phyloP scores from a whole-genome alignment of 2,797 vertebrate genomes.

The Oreonectes daqikongensis region DNA sequence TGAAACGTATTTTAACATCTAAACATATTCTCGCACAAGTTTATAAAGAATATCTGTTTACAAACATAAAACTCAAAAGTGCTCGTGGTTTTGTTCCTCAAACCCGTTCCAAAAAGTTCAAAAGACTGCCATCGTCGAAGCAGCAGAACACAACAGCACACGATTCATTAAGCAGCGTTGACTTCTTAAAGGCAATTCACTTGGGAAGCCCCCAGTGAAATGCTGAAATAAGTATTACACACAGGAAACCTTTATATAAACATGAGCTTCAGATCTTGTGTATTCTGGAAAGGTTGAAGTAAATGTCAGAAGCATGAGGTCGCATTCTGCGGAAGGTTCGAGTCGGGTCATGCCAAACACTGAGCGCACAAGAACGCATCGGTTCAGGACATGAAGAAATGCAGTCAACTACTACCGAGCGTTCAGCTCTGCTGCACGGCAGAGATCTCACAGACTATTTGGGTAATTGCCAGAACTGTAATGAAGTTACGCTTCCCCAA shows the following conservation, averaged over 20 bases:
- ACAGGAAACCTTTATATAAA: constrained; percentile 24
- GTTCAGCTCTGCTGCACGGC: constrained; percentile 10
- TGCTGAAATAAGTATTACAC: constrained; percentile 34
- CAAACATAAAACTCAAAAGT: not conserved
- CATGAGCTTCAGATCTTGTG: not conserved
- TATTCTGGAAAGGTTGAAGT: constrained; percentile 25
- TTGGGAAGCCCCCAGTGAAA: not conserved
- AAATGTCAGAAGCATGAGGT: constrained; percentile 31
- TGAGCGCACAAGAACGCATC: too few relatives aligned
- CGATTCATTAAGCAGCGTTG: constrained; percentile 8
- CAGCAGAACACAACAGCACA: constrained; percentile 23
- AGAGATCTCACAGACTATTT: constrained; percentile 28
- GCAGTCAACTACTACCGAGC: not conserved
- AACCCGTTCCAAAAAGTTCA: not conserved
- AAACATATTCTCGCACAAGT: not conserved
- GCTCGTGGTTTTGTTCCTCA: not conserved
- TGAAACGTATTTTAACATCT: not conserved
- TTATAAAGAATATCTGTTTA: not conserved
- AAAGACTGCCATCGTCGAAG: constrained; percentile 14
- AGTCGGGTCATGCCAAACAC: not conserved
- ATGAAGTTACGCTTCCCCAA: constrained; percentile 42
- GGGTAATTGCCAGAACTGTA: constrained; percentile 35
- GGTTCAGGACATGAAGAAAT: constrained; percentile 26
- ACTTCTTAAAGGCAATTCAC: constrained; percentile 15
- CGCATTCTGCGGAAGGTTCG: constrained; percentile 6